These are phyloP conservation scores for Standfussiana lucernea DNA, from an alignment of 2,888 invertebrate genomes.

Conservation along the genomic window DNA sequence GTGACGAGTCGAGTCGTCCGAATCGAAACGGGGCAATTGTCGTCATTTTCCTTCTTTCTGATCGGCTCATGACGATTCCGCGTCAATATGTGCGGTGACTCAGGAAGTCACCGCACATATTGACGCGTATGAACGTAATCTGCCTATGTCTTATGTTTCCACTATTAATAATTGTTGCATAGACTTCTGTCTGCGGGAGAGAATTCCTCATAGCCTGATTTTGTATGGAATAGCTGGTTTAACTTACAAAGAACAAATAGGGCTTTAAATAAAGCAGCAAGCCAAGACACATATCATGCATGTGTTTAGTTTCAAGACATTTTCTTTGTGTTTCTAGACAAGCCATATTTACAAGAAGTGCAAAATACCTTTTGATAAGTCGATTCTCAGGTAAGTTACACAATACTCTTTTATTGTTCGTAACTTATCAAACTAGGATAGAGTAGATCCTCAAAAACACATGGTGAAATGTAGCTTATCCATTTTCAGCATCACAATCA, in stretches of 20 bases:
- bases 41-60: background rate
- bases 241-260: background rate
- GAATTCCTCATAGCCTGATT: background rate
- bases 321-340: slow-evolving; percentile 34
- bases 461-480: background rate
- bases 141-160: background rate
- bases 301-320: background rate
- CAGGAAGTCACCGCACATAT: no score
- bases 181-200: background rate
- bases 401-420: background rate
- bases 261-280: background rate
- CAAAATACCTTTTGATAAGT: slow-evolving; percentile 38
- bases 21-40: background rate
- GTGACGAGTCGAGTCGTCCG: background rate
- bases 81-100: background rate
- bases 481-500: no score
- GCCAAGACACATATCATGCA: background rate
- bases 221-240: background rate
- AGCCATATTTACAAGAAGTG: slow-evolving; percentile 20
- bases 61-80: background rate
- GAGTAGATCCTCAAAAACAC: no score
- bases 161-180: background rate
- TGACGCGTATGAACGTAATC: background rate
- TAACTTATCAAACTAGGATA: background rate
- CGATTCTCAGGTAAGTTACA: slow-evolving; percentile 26